These are phyloP conservation scores for Salpingus planirostris DNA, from an alignment of 2,888 invertebrate species.

Conservation along the genomic window DNA sequence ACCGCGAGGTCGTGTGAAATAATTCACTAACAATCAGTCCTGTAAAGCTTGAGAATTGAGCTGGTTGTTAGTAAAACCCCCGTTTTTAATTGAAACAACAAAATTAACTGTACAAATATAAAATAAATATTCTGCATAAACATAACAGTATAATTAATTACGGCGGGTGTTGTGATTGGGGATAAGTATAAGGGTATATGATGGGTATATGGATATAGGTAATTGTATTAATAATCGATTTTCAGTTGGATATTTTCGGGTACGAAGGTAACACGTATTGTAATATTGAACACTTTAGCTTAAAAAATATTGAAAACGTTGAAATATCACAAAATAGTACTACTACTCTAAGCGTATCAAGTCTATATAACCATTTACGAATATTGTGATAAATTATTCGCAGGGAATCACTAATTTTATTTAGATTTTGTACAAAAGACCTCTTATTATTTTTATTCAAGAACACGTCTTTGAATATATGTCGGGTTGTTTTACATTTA, in stretches of 20 bases:
- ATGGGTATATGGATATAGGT: too few species aligned
- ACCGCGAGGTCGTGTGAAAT: too few species aligned
- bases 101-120: slow-evolving; percentile 10
- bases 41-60: too few species aligned
- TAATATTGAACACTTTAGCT: slow-evolving; percentile 15
- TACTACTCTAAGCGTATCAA: slow-evolving; percentile 15
- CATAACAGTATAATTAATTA: slow-evolving; percentile 13
- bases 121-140: slow-evolving; percentile 13
- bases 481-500: slow-evolving; percentile 13
- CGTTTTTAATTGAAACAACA: too few species aligned
- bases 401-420: slow-evolving; percentile 6
- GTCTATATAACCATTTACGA: slow-evolving; percentile 11
- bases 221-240: slow-evolving; percentile 2
- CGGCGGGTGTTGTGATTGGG: too few species aligned
- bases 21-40: slow-evolving; percentile 3
- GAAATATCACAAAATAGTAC: slow-evolving; percentile 16
- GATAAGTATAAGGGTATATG: too few species aligned
- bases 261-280: slow-evolving; percentile 13
- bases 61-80: too few species aligned
- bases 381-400: slow-evolving; percentile 10
- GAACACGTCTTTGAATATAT: slow-evolving; percentile 14
- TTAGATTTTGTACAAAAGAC: slow-evolving; percentile 8
- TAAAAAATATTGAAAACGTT: slow-evolving; percentile 15
- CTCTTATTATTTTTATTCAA: slow-evolving; percentile 4
- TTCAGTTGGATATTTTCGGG: slow-evolving; percentile 10